Base-by-base conservation (phyloP, 2,888 invertebrate genomes). In the Parnassius apollo region DNA sequence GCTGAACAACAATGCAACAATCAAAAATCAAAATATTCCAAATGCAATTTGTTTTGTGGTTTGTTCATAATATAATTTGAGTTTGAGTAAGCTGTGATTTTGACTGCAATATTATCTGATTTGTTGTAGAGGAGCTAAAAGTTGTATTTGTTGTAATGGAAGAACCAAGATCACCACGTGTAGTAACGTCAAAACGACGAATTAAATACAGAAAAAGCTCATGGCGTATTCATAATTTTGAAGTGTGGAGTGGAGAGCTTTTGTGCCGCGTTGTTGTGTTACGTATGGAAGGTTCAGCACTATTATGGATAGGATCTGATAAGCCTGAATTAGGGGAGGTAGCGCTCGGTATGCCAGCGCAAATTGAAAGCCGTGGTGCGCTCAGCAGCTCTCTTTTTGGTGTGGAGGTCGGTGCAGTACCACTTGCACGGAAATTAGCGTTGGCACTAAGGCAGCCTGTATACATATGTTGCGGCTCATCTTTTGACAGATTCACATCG, bases 171-270 rank as follows among this genome's bases (percentile, higher is more conserved):
- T 48, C 48, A 9, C 85, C 85, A 2, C 64, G 66, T 9, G 63
- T 62, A 2, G 69, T 72, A 56, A 82, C 78, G 44, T 82, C 83
- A 4, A 75, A 76, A 35, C 75, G 77, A 56, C 69, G 69, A 8
- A 76, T 87, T 42, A 68, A 65, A 25, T 86, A 86, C 60, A 75
- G 74, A 13, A 61, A 71, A 18, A 87, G 88, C 64, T 66, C 64
- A 35, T 91, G 90, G 90, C 71, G 70, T 18, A 71, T 84, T 22
- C 83, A 79, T 59, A 70, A 82, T 61, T 87, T 87, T 65, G 81
- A 83, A 68, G 80, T 88, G 67, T 78, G 81, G 76, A 79, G 80
- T 64, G 78, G 85, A 2, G 81, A 81, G 65, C 66, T 78, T 60
- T 64, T 84, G 65, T 82, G 85, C 55, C 75, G 74, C 59, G 81